Conservation (phyloP, 1,140 invertebrate genomes). For the Yoshiicerus persimilis region DNA sequence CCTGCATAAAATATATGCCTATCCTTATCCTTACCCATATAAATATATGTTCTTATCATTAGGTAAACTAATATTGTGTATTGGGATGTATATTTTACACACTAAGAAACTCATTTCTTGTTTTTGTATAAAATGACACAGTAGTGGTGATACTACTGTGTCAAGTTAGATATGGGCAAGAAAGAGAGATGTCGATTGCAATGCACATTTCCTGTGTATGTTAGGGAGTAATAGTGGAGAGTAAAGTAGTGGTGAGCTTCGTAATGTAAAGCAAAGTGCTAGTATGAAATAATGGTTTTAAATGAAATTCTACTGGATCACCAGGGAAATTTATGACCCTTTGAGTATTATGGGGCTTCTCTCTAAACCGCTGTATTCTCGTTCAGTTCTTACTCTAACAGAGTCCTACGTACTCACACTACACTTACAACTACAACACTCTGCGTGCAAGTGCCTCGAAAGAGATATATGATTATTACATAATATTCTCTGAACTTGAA, state of each 20-base stretch:
- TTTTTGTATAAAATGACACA: too few species aligned
- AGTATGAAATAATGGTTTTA: constrained; percentile 47
- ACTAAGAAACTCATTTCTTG: too few species aligned
- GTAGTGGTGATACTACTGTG: neutral
- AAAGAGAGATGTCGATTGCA: neutral
- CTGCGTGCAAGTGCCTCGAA: neutral
- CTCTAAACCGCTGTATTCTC: constrained; percentile 27
- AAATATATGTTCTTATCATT: too few species aligned
- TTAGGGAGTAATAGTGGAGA: neutral
- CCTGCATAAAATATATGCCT: too few species aligned
- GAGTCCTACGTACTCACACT: neutral
- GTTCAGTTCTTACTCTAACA: neutral
- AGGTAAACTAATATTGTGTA: too few species aligned
- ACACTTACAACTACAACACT: constrained; percentile 22
- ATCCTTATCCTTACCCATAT: too few species aligned
- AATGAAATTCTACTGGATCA: constrained; percentile 46
- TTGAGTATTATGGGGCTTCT: constrained; percentile 37
- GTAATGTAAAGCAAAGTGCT: constrained; percentile 28
- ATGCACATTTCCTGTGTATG: neutral
- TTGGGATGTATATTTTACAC: too few species aligned
- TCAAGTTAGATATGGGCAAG: too few species aligned
- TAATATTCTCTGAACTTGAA: constrained; percentile 13
- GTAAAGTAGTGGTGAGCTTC: neutral
- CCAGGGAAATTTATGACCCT: constrained; percentile 42
- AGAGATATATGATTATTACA: constrained; percentile 16